phyloP scores from a whole-genome alignment of 2,113 vertebrate species.

The Silurus glanis region DNA sequence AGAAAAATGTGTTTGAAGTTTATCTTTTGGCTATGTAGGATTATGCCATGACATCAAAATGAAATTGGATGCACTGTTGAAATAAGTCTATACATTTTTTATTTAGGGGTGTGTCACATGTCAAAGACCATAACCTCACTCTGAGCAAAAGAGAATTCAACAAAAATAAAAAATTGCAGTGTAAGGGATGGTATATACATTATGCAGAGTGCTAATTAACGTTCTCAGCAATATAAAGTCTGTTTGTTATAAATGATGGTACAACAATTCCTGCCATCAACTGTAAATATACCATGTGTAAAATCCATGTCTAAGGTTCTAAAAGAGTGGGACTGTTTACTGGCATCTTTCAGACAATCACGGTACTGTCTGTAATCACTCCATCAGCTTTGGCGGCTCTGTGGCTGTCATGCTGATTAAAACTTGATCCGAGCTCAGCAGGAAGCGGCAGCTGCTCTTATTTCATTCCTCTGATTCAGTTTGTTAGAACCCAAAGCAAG shows the following conservation, averaged over 20 bases:
- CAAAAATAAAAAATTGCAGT: not conserved
- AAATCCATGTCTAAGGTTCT: not conserved
- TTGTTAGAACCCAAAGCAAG: slow-evolving; percentile 24
- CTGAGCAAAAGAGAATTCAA: too few species aligned
- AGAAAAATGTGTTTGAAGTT: too few species aligned
- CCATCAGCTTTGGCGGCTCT: not conserved
- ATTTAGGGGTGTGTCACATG: too few species aligned
- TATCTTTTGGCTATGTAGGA: too few species aligned
- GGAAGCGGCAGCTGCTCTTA: not conserved
- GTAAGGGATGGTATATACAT: not conserved
- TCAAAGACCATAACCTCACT: too few species aligned
- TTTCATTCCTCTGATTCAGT: not conserved
- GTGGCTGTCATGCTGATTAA: slow-evolving; percentile 25
- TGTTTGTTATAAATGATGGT: not conserved
- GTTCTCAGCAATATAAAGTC: not conserved
- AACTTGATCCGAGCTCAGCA: not conserved
- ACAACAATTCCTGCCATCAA: not conserved
- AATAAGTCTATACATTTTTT: too few species aligned
- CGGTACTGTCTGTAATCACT: not conserved
- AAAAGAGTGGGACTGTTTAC: not conserved
- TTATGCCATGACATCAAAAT: too few species aligned
- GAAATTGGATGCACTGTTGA: too few species aligned
- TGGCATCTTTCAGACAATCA: not conserved
- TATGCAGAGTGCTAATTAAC: too few species aligned
- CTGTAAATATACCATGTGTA: not conserved